phyloP scores from a whole-genome alignment of 2,797 vertebrate genomes.

The Hemitrygon akajei region DNA sequence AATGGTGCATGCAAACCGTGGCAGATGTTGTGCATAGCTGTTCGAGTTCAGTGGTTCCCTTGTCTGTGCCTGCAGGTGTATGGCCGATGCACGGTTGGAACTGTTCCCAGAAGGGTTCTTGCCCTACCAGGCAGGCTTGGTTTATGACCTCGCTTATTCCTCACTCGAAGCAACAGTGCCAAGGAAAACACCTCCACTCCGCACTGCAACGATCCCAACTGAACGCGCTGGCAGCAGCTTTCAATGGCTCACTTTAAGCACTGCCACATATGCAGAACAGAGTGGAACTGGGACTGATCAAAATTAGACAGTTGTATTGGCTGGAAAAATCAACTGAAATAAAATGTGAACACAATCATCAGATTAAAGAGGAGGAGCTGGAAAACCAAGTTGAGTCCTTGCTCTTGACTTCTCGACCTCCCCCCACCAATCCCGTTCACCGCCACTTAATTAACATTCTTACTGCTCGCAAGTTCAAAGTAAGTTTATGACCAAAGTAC shows the following conservation, averaged over 20 bases:
- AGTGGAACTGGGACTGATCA: slow-evolving; percentile 8
- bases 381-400: not conserved
- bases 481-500: no score
- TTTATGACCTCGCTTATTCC: not conserved
- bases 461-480: not conserved
- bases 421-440: not conserved
- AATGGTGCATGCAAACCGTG: not conserved
- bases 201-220: not conserved
- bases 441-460: not conserved
- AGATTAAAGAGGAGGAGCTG: not conserved
- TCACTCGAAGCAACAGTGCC: not conserved
- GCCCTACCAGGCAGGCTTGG: no score
- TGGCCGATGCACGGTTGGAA: not conserved
- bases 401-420: not conserved
- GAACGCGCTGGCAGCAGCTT: not conserved
- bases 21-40: not conserved
- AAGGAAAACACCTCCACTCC: not conserved
- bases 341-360: not conserved
- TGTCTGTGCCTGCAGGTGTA: not conserved
- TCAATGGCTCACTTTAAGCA: not conserved
- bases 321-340: slow-evolving; percentile 17
- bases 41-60: not conserved
- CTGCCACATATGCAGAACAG: not conserved
- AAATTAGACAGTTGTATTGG: slow-evolving; percentile 9
- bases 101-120: not conserved